phyloP scores from a whole-genome alignment of 1,140 invertebrate species.

The Papilio polyxenes region DNA sequence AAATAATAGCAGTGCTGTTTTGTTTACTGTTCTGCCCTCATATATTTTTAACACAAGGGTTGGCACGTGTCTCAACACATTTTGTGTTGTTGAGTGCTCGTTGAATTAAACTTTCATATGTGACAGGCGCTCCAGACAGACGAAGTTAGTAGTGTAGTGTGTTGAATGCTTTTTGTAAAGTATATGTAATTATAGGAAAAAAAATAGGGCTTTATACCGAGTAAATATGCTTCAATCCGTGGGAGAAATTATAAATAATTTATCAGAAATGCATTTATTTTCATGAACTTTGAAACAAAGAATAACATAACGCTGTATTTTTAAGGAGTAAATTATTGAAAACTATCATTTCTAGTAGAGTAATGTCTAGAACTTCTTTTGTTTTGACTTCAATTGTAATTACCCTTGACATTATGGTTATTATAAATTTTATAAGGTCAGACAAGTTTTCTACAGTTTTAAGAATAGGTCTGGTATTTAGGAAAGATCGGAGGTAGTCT shows the following conservation, averaged over 20 bases:
- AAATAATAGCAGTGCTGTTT: not conserved
- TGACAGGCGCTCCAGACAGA: constrained; percentile 6
- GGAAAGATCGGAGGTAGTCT: constrained; percentile 11
- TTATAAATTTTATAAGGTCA: not conserved
- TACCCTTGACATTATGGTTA: constrained; percentile 19
- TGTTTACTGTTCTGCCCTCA: not conserved
- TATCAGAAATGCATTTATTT: too few species aligned
- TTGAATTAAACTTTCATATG: constrained; percentile 21
- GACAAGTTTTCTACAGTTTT: not conserved
- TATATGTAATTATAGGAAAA: not conserved
- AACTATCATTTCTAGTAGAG: not conserved
- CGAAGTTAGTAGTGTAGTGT: not conserved
- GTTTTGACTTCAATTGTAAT: not conserved
- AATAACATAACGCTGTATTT: not conserved
- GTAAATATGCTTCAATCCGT: not conserved
- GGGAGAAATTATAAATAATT: not conserved
- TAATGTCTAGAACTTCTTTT: not conserved
- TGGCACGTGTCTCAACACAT: constrained; percentile 20
- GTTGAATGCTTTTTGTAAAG: not conserved
- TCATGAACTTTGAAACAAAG: not conserved
- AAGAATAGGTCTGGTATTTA: constrained; percentile 21
- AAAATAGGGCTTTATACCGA: not conserved
- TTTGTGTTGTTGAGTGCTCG: constrained; percentile 5
- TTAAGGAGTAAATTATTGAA: not conserved
- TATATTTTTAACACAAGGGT: not conserved